Evolutionary conservation across 2,888 invertebrate species (phyloP).

Genomic region (Alcis repandata): DNA sequence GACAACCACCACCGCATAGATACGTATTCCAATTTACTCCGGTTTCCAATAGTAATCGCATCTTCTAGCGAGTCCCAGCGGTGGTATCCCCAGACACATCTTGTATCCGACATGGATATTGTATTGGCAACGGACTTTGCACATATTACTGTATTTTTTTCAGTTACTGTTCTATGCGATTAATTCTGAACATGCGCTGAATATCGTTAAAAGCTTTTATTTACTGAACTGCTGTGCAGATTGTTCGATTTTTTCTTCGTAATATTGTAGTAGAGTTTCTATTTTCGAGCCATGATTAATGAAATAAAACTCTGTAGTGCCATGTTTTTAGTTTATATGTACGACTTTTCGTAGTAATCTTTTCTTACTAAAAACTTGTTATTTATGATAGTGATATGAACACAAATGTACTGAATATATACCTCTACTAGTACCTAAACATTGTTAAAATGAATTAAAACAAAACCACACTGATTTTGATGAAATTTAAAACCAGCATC

Average conservation of each 20-base stretch:
- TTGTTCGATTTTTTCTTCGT: background rate
- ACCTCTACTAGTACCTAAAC: background rate
- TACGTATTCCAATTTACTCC: conserved; percentile 17
- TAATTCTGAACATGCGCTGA: conserved; percentile 24
- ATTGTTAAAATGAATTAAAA: background rate
- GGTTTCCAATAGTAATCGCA: conserved; percentile 22
- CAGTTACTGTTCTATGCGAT: conserved; percentile 21
- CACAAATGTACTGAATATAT: too few relatives aligned
- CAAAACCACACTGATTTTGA: conserved; percentile 3
- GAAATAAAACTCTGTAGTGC: background rate
- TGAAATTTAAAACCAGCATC: conserved; percentile 15
- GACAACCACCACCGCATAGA: background rate
- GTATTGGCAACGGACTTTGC: conserved; percentile 26
- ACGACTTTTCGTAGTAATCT: too few relatives aligned
- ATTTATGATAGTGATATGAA: too few relatives aligned
- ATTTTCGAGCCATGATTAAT: background rate
- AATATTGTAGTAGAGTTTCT: background rate
- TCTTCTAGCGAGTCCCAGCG: conserved; percentile 13
- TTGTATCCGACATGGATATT: conserved; percentile 31
- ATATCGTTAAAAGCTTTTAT: conserved; percentile 15
- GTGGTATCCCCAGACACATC: conserved; percentile 26
- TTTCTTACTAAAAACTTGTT: too few relatives aligned
- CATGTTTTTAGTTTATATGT: too few relatives aligned
- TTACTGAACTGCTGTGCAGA: conserved; percentile 11
- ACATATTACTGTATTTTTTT: conserved; percentile 17